A percentile compares a stretch with the other conserved stretches of the same genome.
Conservation (phyloP, 2,113 vertebrate genomes). For the Numenius arquata region DNA sequence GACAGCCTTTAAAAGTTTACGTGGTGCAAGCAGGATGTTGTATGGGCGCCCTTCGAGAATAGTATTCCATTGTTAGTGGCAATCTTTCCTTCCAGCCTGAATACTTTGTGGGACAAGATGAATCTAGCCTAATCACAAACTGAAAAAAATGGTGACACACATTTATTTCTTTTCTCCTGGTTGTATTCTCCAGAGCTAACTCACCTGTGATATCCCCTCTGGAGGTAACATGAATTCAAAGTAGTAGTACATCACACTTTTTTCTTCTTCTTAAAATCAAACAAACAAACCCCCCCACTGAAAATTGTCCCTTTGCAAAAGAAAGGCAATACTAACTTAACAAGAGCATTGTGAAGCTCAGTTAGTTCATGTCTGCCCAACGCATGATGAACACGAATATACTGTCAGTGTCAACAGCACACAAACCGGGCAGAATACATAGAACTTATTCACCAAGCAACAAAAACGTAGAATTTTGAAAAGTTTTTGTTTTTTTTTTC, state of each 20-base stretch:
- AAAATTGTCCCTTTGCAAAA: background rate
- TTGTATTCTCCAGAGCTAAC: background rate
- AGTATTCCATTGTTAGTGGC: background rate
- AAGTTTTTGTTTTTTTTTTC: background rate
- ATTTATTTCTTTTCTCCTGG: background rate
- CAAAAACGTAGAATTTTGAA: background rate
- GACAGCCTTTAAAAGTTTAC: background rate
- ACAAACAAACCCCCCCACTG: background rate
- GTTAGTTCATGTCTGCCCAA: background rate
- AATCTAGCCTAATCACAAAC: background rate
- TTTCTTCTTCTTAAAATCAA: background rate
- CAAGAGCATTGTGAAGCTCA: background rate
- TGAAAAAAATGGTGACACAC: background rate
- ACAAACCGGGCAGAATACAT: background rate
- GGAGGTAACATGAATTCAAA: background rate
- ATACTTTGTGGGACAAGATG: background rate
- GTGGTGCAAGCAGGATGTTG: background rate
- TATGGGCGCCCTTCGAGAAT: background rate
- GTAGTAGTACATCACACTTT: background rate
- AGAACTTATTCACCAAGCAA: background rate
- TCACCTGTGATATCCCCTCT: background rate
- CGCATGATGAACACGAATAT: background rate
- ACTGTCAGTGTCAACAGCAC: background rate
- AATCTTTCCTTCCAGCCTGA: background rate
- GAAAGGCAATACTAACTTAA: background rate